Evolutionary conservation across 1,140 invertebrate genomes (phyloP).

Genomic region (Aphidius gifuensis): DNA sequence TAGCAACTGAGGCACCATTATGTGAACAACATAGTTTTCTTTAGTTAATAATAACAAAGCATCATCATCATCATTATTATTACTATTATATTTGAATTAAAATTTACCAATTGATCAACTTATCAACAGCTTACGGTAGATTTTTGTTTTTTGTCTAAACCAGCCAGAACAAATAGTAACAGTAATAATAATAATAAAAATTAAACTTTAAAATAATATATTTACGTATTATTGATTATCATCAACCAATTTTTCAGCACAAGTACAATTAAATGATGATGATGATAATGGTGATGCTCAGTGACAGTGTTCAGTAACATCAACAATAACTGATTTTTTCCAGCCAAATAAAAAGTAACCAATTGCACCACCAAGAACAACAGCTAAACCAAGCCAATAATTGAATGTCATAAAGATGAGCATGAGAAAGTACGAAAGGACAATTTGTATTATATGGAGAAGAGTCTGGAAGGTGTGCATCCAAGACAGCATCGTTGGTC

Average conservation of each 20-base stretch:
- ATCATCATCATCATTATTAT: no score
- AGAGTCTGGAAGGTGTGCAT: conserved; percentile 84
- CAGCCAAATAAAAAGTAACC: conserved; percentile 95
- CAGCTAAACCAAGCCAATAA: conserved; percentile 85
- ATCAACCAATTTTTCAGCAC: background rate
- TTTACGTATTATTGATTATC: conserved; percentile 13
- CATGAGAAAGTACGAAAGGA: conserved; percentile 92
- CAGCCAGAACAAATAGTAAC: no score
- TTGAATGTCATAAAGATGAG: conserved; percentile 99
- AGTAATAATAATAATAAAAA: no score
- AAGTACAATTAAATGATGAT: background rate
- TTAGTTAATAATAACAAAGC: no score
- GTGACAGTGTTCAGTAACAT: conserved; percentile 94
- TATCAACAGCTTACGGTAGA: no score
- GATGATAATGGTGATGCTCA: no score
- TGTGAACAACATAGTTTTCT: no score
- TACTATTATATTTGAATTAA: no score
- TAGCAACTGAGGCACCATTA: no score
- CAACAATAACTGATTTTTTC: conserved; percentile 85
- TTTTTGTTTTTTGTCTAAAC: no score
- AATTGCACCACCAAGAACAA: conserved; percentile 83
- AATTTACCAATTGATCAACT: no score
- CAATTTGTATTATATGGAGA: conserved; percentile 86
- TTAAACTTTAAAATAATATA: background rate
- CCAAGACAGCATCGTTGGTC: conserved; percentile 74